Evolutionary conservation across 2,113 vertebrate species (phyloP), one percentile per base, ranked within the genome.

Genomic region (Prinia subflava): DNA sequence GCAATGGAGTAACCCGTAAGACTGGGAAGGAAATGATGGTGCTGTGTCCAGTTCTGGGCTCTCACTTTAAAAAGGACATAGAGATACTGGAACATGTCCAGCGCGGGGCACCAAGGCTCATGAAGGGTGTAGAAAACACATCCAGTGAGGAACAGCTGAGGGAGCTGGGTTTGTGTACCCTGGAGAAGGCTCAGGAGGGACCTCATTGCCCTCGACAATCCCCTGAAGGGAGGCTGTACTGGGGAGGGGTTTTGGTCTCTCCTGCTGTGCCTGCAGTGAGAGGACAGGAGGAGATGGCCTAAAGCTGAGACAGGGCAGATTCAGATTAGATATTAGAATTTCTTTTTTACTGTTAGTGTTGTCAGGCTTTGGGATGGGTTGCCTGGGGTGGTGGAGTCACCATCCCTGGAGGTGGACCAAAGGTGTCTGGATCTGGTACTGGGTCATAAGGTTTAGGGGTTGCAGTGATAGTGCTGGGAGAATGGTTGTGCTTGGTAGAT

Each of bases 231-330:
- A 24, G 13, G 21, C 71, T 50, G 35, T 1, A 5, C 8, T 20
- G 8, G 18, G 15, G 70, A 49, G 52, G 19, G 42, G 7, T 20
- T 20, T 76, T 0, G 0, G 20, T 30, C 35, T n/a, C 49, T 57
- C 28, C 24, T 47, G n/a, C 69, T 56, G 69, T 24, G 50, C 50
- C 50, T 75, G 42, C 52, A 30, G 30, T 9, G 83, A 21, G 35
- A 49, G 30, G 30, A 30, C 27, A 6, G 41, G 57, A 71, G 62
- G 11, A 50, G 27, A 35, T 35, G 42, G 35, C 44, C 35, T 41
- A 31, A 67, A 35, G 35, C 42, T 49, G 11, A 27, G 21, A 18
- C 4, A 4, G 13, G 21, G 15, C 7, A 8, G 14, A 37, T 37
- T 28, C 11, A 18, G 18, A 15, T 37, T 13, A 37, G 10, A 28